These are phyloP conservation scores for Pluvialis apricaria DNA, from an alignment of 2,113 vertebrate species.

Conservation along the genomic window DNA sequence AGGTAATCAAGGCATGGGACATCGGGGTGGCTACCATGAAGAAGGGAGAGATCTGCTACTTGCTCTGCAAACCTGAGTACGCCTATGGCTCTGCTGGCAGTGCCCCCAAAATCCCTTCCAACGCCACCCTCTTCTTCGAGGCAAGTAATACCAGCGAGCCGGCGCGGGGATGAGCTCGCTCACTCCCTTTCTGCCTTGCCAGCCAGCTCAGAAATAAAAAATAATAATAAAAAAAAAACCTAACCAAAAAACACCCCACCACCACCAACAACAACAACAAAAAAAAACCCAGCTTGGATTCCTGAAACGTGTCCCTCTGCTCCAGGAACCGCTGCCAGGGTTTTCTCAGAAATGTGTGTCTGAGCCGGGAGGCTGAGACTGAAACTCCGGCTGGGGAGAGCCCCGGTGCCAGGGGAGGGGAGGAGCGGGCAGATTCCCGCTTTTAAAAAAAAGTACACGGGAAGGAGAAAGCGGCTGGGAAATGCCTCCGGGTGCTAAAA, in stretches of 20 bases:
- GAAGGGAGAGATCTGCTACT: conserved; percentile 87
- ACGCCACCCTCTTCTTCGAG: conserved; percentile 89
- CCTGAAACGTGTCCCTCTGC: conserved; percentile 69
- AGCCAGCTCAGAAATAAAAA: not conserved
- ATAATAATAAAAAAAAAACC: not conserved
- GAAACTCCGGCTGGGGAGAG: not conserved
- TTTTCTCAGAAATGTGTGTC: conserved; percentile 72
- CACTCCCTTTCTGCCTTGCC: not conserved
- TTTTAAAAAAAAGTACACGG: not conserved
- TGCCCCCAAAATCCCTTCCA: conserved; percentile 89
- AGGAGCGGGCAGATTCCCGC: not conserved
- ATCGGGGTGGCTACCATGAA: conserved; percentile 90
- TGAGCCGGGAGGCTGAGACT: conserved; percentile 46
- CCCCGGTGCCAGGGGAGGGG: not conserved
- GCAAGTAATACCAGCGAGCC: conserved; percentile 42
- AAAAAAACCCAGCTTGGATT: not conserved
- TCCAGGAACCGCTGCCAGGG: conserved; percentile 54
- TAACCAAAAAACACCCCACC: not conserved
- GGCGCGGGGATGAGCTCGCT: not conserved
- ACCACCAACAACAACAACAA: no score
- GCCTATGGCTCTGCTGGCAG: conserved; percentile 87
- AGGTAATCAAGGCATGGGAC: conserved; percentile 96
- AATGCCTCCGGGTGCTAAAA: conserved; percentile 17
- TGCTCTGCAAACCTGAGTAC: conserved; percentile 91
- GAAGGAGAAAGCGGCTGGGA: not conserved